Base-by-base conservation (phyloP, 2,113 vertebrate species). In the Pluvialis apricaria region DNA sequence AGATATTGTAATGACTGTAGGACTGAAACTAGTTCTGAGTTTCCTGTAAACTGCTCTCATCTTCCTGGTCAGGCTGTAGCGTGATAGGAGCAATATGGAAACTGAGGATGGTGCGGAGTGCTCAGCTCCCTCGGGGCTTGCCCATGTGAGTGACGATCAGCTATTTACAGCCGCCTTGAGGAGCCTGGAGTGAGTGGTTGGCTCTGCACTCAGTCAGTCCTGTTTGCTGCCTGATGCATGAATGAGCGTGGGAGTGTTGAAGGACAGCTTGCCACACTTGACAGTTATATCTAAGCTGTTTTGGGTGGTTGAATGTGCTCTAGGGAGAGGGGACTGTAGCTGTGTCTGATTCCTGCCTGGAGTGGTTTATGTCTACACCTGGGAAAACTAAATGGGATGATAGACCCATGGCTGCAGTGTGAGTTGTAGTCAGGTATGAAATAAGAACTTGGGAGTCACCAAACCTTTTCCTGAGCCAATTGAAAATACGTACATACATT, bases 71-170 rank as follows among this genome's bases (percentile, higher is more conserved):
- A 32, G 62, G 71, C 71, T 20, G 47, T 6, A 29, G 15, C 0
- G 0, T 6, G 60, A 22, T 24, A 11, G 0, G 3, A 86, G 55
- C 22, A 5, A 9, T 6, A 2, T 1, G 31, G 32, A 49, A 24
- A 12, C 14, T 1, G 62, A 47, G 45, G 94, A 2, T 0, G 10
- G 22, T 44, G 64, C 24, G 2, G 72, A 16, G 64, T 2, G 13
- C 75, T 64, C 3, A 1, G 55, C 52, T 31, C 34, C 24, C 28
- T 40, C 0, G 0, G 57, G 71, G 5, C 7, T 15, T 11, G 17
- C 31, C 14, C 10, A 0, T 3, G 19, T 1, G 26, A 15, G 32
- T 2, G 34, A 13, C 0, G 11, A 8, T 5, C 8, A 1, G 55
- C 1, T 4, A 5, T 17, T 40, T 11, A 1, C n/a, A 45, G 73